Evolutionary conservation across 2,888 invertebrate species (phyloP).

Genomic region (Schizaphis graminum): DNA sequence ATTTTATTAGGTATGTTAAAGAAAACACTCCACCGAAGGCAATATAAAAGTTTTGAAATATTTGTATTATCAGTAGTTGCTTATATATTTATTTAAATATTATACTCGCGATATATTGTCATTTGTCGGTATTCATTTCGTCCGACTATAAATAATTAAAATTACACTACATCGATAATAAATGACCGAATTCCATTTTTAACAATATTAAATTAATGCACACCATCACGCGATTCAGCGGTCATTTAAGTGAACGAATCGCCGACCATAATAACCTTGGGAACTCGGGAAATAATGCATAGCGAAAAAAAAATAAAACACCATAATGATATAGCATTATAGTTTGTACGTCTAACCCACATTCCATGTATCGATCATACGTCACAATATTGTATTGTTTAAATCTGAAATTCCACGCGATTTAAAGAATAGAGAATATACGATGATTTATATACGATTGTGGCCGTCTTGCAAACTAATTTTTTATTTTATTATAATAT

Average conservation of each 20-base stretch:
- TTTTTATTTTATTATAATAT: not conserved
- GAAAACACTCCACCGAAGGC: not conserved
- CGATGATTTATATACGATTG: not conserved
- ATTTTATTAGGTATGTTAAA: not conserved
- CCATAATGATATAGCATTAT: slow-evolving; percentile 32
- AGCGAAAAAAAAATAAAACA: slow-evolving; percentile 26
- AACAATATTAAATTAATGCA: not conserved
- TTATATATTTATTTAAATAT: not conserved
- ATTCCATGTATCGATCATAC: slow-evolving; percentile 32
- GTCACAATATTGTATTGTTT: slow-evolving; percentile 36
- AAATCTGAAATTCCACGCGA: not conserved
- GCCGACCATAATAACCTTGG: not conserved
- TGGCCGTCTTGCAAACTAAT: not conserved
- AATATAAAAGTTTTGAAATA: not conserved
- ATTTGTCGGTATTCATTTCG: not conserved
- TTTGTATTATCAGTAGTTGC: not conserved
- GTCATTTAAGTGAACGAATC: slow-evolving; percentile 24
- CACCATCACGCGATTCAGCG: slow-evolving; percentile 49
- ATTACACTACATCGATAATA: not conserved
- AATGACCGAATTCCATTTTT: slow-evolving; percentile 18
- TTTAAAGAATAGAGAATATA: not conserved
- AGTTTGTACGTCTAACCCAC: slow-evolving; percentile 11
- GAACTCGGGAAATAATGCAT: slow-evolving; percentile 35
- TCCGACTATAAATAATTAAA: slow-evolving; percentile 7
- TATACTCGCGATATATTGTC: not conserved